Evolutionary conservation across 2,888 invertebrate species (phyloP), one percentile per base, ranked within the genome.

Genomic region (Drosophila sordidula): DNA sequence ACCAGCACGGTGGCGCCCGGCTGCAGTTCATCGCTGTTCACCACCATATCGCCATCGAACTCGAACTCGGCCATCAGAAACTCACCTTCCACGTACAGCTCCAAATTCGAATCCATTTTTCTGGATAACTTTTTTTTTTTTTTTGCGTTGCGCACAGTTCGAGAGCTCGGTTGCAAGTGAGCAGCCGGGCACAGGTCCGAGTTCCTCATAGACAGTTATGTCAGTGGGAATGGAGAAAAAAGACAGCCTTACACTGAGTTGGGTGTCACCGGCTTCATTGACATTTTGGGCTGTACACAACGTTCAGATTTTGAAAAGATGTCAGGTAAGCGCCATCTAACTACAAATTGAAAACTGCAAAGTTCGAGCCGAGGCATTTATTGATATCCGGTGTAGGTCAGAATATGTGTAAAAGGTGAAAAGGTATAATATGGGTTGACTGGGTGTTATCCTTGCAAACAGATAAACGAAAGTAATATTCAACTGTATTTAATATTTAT

Each of bases 31-130:
- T 56, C 49, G 8, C 41, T 42, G 3, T 22, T 56, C 34, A 78
- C 32, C 16, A 65, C 22, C 18, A 55, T 22, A 25, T 70, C 65
- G 11, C 45, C 18, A 6, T 68, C 86, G 6, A 70, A 67, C 16
- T 85, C 76, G 2, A 85, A 79, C 25, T 82, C 82, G 4, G 85
- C 77, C 54, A 82, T 42, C 0, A 86, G 52, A n/a, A 73, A 70
- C 44, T 78, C 76, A 22, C 64, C 76, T 6, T 56, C 49, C 8
- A 6, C 47, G n/a, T 16, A 71, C 3, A 51, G 16, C 5, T 55
- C 52, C 36, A 59, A 16, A 18, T 29, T 16, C 1, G 16, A 12
- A 56, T 75, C 56, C 75, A 75, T 72, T 22, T 22, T 42, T 22
- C 11, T 4, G 4, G 5, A 11, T 12, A 16, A 2, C n/a, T n/a